Base-by-base conservation (phyloP, 2,113 vertebrate species). In the Montifringilla adamsi region DNA sequence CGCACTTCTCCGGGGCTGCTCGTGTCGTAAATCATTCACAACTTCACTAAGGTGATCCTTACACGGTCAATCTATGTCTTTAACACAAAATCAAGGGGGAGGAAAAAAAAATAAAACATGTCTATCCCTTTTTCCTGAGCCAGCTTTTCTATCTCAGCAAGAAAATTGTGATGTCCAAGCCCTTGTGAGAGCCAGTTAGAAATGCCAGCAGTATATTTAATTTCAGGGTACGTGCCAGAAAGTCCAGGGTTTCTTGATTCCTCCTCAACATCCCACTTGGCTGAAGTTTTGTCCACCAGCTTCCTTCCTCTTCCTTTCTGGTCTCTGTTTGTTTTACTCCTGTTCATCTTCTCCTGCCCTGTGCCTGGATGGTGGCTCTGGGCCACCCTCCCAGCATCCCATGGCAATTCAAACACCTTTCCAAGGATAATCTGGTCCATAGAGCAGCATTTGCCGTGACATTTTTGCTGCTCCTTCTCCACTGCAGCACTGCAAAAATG, bases 1-100 rank as follows among this genome's bases (percentile, higher is more conserved):
- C 0, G 4, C 87, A n/a, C 84, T 93, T 89, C 62, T 66, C 81
- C 28, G 6, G 62, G 87, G 33, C 70, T 66, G n/a, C 64, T 92
- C 53, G 3, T 73, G 87, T 53, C 19, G 14, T 94, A 95, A 96
- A 94, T 95, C 91, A 94, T 69, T 87, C 91, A 62, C 77, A 76
- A 0, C 66, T 83, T 41, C 31, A 50, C 93, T n/a, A 15, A 89
- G 94, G 94, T 82, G 84, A 76, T 87, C 30, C 87, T 69, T 91
- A 63, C 70, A 69, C 18, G 35, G 49, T 53, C 94, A 85, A 30
- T 49, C 76, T 84, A 67, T 35, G 43, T 84, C 79, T 77, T 66
- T 69, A 93, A 67, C 89, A 94, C 74, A 85, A 89, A 79, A 55
- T 55, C 84, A 73, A 47, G 67, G 31, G 13, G 16, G 11, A 1